Base-by-base conservation (phyloP, 2,888 invertebrate genomes). In the Cantharis lateralis region DNA sequence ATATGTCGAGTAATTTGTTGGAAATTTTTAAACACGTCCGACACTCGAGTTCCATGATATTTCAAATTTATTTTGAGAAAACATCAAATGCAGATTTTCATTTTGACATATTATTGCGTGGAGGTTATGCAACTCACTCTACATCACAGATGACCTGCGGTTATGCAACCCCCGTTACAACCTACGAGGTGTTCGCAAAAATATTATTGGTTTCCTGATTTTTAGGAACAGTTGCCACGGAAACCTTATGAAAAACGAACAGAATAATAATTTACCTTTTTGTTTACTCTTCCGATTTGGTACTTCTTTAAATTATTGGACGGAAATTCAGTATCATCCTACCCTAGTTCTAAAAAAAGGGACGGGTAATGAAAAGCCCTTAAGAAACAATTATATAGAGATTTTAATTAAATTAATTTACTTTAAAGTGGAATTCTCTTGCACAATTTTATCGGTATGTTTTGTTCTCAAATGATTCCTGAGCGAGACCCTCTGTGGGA, bases 401-500 rank as follows among this genome's bases (percentile, higher is more conserved):
- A 48, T n/a, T 48, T 32, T n/a, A 48, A 48, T 48, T 48, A 48
- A 48, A 48, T n/a, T 9, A 9, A 48, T n/a, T 48, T 48, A 48
- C 48, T 48, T n/a, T 48, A n/a, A n/a, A 0, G 48, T 9, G 5
- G n/a, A 7, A 48, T 48, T 48, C 1, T 48, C 48, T n/a, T 48
- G 48, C 2, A 48, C n/a, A 48, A 48, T 10, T 63, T 63, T 13
- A 63, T 16, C 16, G 0, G 32, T 13, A 72, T 79, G 79, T 71
- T 79, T 77, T 3, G 75, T 75, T 68, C 71, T 74, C 13, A 77
- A 24, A 66, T 79, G 79, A 3, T 77, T 75, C 15, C 26, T 66
- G 4, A 79, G 72, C 1, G 79, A 79, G 20, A 79, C 75, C 62
- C 71, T 77, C 20, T 79, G 79, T 1, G 72, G 72, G 75, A 79